phyloP scores from a whole-genome alignment of 2,797 vertebrate genomes.

The Ctenochaetus hawaiiensis region DNA sequence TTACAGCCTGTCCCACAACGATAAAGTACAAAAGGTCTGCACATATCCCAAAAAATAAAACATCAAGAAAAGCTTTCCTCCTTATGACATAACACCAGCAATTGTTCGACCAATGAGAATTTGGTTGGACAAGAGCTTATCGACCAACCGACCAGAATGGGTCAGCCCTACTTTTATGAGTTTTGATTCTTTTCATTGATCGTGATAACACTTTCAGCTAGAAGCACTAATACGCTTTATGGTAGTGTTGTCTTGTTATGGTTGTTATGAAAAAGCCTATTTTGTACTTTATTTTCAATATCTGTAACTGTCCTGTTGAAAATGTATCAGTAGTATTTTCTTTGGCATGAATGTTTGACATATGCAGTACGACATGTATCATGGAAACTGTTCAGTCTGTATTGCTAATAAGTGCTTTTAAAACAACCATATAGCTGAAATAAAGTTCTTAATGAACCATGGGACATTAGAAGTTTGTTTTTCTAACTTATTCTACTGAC shows the following conservation, averaged over 20 bases:
- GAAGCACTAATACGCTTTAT: constrained; percentile 86
- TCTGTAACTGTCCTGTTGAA: constrained; percentile 78
- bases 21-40: too few species aligned
- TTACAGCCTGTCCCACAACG: too few species aligned
- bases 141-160: too few species aligned
- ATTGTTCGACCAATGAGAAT: too few species aligned
- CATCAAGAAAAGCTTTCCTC: too few species aligned
- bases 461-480: constrained; percentile 45
- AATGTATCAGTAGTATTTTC: constrained; percentile 75
- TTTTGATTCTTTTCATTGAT: constrained; percentile 73
- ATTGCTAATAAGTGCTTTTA: constrained; percentile 87
- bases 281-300: constrained; percentile 83
- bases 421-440: constrained; percentile 84
- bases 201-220: constrained; percentile 83
- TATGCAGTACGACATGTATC: constrained; percentile 83
- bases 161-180: constrained; percentile 41
- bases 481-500: background rate
- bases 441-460: constrained; percentile 82
- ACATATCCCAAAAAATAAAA: too few species aligned
- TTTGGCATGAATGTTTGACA: constrained; percentile 86
- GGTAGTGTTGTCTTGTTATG: constrained; percentile 81
- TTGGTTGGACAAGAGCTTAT: too few species aligned
- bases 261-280: constrained; percentile 77
- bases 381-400: constrained; percentile 81
- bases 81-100: too few species aligned